phyloP scores from a whole-genome alignment of 2,113 vertebrate species.

The Neogale vison region DNA sequence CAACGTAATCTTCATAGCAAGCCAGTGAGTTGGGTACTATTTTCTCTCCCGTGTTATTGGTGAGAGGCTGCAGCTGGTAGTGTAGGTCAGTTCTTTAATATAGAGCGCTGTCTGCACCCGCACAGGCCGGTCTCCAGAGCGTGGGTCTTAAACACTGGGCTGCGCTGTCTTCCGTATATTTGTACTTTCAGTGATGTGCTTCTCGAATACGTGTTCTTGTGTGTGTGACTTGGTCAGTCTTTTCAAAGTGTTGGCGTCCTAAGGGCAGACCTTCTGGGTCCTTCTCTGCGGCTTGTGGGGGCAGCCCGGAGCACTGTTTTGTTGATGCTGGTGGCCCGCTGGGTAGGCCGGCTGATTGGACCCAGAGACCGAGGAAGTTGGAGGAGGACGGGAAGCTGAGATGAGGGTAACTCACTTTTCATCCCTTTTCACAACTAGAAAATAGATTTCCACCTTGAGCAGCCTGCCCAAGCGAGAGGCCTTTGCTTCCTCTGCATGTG shows the following conservation, averaged over 20 bases:
- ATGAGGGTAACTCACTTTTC: neutral
- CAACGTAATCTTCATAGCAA: neutral
- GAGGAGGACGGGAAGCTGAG: neutral
- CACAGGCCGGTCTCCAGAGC: neutral
- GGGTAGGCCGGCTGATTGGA: neutral
- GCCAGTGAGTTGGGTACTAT: neutral
- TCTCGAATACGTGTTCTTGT: neutral
- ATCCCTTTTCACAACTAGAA: neutral
- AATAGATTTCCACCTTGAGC: neutral
- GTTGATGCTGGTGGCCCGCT: no score
- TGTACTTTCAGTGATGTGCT: neutral
- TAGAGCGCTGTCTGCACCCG: rapidly evolving
- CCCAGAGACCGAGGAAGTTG: neutral
- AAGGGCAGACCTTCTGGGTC: neutral
- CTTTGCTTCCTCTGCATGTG: neutral
- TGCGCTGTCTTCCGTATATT: rapidly evolving
- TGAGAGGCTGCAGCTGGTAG: rapidly evolving
- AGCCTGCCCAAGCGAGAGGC: rapidly evolving
- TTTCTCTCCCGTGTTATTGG: rapidly evolving
- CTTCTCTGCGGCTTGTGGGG: neutral
- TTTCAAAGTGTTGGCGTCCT: neutral
- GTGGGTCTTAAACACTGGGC: neutral
- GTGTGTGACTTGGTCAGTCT: neutral
- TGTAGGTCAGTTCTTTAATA: neutral
- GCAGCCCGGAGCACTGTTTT: neutral